Conservation (phyloP, 2,797 vertebrate genomes). For the Amblyraja radiata region DNA sequence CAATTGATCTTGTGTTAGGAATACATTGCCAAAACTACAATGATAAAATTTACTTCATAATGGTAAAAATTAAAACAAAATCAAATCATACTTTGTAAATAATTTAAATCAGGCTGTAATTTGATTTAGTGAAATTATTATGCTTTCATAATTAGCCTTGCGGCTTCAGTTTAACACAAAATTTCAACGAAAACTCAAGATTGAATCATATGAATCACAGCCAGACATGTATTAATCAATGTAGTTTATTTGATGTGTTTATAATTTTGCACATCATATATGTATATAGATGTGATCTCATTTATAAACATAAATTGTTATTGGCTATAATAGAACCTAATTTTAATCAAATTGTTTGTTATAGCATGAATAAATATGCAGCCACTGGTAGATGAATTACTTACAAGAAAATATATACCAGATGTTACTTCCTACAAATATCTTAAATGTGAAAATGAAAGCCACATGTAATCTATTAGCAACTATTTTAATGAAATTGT, state of each 20-base stretch:
- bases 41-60: too few species aligned
- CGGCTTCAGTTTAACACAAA: not conserved
- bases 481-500: slow-evolving; percentile 33
- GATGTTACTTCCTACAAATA: slow-evolving; percentile 36
- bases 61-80: not conserved
- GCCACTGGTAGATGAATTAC: slow-evolving; percentile 34
- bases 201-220: not conserved
- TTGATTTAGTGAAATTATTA: not conserved
- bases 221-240: not conserved
- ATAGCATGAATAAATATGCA: slow-evolving; percentile 18
- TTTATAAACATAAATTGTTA: slow-evolving; percentile 14
- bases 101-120: not conserved
- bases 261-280: not conserved
- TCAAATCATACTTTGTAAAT: not conserved
- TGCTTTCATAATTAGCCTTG: not conserved
- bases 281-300: slow-evolving; percentile 8
- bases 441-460: slow-evolving; percentile 33
- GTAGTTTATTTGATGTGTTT: not conserved
- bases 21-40: not conserved
- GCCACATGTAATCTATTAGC: slow-evolving; percentile 35
- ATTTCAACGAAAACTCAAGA: not conserved
- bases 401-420: slow-evolving; percentile 35
- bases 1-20: not conserved
- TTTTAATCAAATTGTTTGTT: slow-evolving; percentile 4
- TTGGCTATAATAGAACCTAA: not conserved